Base-by-base conservation (phyloP, 1,140 invertebrate genomes). In the Brachionus plicatilis region DNA sequence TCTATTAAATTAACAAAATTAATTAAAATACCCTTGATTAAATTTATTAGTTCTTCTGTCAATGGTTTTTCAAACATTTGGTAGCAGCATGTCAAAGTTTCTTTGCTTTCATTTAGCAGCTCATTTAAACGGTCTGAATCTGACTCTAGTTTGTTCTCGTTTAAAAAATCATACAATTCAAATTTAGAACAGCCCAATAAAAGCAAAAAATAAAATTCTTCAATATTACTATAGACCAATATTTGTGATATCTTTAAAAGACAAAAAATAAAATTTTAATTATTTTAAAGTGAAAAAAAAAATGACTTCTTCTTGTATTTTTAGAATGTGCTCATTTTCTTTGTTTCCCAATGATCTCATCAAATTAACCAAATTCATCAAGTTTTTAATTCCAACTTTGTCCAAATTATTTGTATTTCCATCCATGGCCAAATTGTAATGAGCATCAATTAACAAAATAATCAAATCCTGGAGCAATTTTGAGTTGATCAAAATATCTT, bases 11-110 rank as follows among this genome's bases (percentile, higher is more conserved):
- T 3, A 50, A 50, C 4, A 14, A 14, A 50, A 20, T 4, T 33
- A 29, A 29, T n/a, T 14, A 37, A 68, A 68, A 68, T 75, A 75
- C 70, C n/a, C n/a, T n/a, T 75, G 6, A 75, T 75, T 43, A 75
- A 45, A 75, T 75, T 20, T 24, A 20, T 75, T 17, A 43, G 41
- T 8, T 43, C 41, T 1, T 75, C 41, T 43, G 33, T 29, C 8
- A 76, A 3, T 50, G 72, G 47, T 5, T 76, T 76, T 9, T 76
- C 45, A 11, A 50, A 50, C 8, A 27, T 29, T 50, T 76, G 43
- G 53, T 47, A 45, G n/a, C 72, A 76, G 1, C 43, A 24, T n/a
- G 47, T 50, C 3, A 76, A 27, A 3, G 43, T 9, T 11, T 76
- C 47, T 12, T 50, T 50, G 4, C 43, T 50, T 27, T 76, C 72